These are phyloP conservation scores for Typhlomys cinereus DNA, from an alignment of 2,113 vertebrate species.

Conservation along the genomic window DNA sequence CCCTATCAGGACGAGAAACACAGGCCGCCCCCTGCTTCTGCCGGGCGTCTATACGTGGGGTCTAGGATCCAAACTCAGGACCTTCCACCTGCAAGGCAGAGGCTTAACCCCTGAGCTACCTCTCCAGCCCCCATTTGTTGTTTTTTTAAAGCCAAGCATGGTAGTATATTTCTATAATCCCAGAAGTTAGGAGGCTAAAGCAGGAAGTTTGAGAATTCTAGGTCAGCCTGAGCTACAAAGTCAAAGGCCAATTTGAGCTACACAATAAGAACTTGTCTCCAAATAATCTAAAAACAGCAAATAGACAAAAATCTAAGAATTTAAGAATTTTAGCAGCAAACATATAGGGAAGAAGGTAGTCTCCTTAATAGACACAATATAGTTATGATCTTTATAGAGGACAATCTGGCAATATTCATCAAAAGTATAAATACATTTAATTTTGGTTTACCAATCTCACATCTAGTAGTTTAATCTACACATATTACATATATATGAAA, in stretches of 20 bases:
- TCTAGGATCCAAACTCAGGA: too few relatives aligned
- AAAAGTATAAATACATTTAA: slow-evolving; percentile 52
- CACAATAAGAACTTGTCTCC: not conserved
- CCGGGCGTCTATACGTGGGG: too few relatives aligned
- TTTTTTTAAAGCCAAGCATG: not conserved
- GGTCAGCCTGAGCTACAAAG: not conserved
- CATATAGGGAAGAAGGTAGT: not conserved
- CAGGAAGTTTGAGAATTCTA: too few relatives aligned
- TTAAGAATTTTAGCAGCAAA: not conserved
- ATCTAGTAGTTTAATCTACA: slow-evolving; percentile 30
- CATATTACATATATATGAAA: slow-evolving; percentile 29
- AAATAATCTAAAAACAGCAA: not conserved
- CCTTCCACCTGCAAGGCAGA: too few relatives aligned
- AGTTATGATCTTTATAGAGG: not conserved
- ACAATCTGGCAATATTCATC: slow-evolving; percentile 6
- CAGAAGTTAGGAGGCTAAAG: not conserved
- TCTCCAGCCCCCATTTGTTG: too few relatives aligned
- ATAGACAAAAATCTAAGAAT: slow-evolving; percentile 13
- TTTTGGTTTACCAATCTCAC: not conserved
- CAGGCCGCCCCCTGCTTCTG: too few relatives aligned
- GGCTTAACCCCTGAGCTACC: too few relatives aligned
- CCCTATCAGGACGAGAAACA: too few relatives aligned
- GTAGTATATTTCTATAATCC: not conserved
- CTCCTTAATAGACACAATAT: slow-evolving; percentile 9
- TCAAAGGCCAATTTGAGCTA: not conserved